Percentiles rank a stretch among this genome's conserved stretches.
Conservation (phyloP, 2,797 vertebrate genomes). For the Pelochelys cantorii region DNA sequence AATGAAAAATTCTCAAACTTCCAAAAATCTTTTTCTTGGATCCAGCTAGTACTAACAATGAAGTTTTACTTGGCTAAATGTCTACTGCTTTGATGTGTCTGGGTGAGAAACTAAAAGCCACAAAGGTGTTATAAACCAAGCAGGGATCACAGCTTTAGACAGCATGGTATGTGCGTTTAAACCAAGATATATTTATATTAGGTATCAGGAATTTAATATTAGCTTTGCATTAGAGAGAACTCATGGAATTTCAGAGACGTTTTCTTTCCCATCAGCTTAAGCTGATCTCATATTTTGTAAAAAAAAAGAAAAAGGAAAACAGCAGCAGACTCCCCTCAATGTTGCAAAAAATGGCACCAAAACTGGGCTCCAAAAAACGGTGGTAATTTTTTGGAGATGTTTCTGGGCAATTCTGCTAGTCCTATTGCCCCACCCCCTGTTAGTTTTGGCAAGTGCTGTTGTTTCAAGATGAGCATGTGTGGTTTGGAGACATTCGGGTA, state of each 20-base stretch:
- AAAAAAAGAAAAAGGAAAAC: neutral
- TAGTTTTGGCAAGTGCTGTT: slow-evolving; percentile 41
- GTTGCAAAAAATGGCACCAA: slow-evolving; percentile 43
- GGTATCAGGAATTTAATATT: slow-evolving; percentile 8
- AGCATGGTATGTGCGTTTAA: slow-evolving; percentile 69
- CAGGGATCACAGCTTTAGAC: slow-evolving; percentile 50
- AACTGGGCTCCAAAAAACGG: neutral
- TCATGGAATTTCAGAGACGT: slow-evolving; percentile 56
- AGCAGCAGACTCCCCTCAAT: slow-evolving; percentile 25
- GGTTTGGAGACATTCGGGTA: slow-evolving; percentile 6
- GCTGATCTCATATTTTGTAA: neutral
- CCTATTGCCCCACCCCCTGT: slow-evolving; percentile 28
- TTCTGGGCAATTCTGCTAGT: slow-evolving; percentile 31
- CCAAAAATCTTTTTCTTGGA: slow-evolving; percentile 74
- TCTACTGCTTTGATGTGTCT: slow-evolving; percentile 71
- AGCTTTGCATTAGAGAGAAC: slow-evolving; percentile 27
- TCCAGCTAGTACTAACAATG: slow-evolving; percentile 64
- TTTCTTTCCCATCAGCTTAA: slow-evolving; percentile 50
- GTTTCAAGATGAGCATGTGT: neutral
- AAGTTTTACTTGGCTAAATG: slow-evolving; percentile 73
- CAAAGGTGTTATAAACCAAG: slow-evolving; percentile 55
- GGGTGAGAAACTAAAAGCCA: slow-evolving; percentile 73
- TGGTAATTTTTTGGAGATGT: slow-evolving; percentile 21
- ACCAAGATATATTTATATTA: slow-evolving; percentile 47
- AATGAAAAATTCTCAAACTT: slow-evolving; percentile 69